Percentiles rank a stretch among this genome's conserved stretches.
phyloP scores from a whole-genome alignment of 2,888 invertebrate genomes.

The Zonitis immaculata region DNA sequence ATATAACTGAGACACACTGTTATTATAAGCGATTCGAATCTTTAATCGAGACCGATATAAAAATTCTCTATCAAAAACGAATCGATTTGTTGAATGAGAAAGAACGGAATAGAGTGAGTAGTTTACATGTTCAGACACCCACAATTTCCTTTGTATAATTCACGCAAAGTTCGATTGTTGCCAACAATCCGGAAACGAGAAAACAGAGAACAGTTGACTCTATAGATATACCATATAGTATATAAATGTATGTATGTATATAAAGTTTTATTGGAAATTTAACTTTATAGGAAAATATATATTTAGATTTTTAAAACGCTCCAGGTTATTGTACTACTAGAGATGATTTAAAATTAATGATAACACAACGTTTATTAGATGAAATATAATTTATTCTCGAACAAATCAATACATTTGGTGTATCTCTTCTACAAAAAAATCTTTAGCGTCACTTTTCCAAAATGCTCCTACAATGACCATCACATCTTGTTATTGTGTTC shows the following conservation, averaged over 20 bases:
- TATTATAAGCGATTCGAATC: neutral
- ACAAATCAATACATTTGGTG: no score
- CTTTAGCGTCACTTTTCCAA: no score
- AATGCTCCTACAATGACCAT: no score
- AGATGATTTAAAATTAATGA: no score
- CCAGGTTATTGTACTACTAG: neutral
- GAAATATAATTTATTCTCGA: no score
- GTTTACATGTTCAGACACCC: neutral
- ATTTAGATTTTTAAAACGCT: neutral
- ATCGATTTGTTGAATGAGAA: neutral
- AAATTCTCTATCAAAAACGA: neutral
- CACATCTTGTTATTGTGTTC: no score
- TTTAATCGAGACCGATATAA: neutral
- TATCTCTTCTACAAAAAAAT: no score
- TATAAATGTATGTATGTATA: no score
- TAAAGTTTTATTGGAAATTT: neutral
- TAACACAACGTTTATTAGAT: no score
- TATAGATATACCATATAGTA: no score
- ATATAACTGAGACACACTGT: neutral
- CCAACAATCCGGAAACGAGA: constrained; percentile 2
- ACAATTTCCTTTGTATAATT: constrained; percentile 2
- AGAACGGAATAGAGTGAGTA: neutral
- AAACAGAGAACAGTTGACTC: neutral
- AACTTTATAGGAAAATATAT: neutral
- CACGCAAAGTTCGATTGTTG: constrained; percentile 2